Conservation (phyloP, 2,888 invertebrate genomes). For the Plebejus argus region DNA sequence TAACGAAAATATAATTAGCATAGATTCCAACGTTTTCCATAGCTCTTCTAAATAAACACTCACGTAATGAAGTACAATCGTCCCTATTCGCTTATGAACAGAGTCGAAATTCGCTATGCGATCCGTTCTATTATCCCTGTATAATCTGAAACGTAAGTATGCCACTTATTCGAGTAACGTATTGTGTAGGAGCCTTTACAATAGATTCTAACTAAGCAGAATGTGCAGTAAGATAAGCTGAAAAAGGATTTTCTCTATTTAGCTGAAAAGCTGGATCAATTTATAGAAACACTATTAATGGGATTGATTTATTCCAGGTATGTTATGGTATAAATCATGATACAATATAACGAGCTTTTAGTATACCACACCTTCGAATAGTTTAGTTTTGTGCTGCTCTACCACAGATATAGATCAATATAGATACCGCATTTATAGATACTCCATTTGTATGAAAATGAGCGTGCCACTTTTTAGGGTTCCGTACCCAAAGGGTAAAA, state of each 20-base stretch:
- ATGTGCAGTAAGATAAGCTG: conserved; percentile 27
- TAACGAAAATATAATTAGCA: conserved; percentile 31
- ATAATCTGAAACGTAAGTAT: conserved; percentile 44
- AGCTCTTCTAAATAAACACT: conserved; percentile 29
- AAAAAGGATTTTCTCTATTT: neutral
- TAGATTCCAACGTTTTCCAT: conserved; percentile 31
- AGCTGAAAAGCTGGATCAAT: conserved; percentile 4
- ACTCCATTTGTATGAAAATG: too few relatives aligned
- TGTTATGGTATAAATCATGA: too few relatives aligned
- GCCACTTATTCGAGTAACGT: conserved; percentile 42
- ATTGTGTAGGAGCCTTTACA: conserved; percentile 40
- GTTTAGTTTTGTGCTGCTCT: too few relatives aligned
- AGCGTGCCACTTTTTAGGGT: too few relatives aligned
- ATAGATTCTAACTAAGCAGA: conserved; percentile 38
- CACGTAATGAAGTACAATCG: neutral
- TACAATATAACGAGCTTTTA: neutral
- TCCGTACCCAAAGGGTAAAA: too few relatives aligned
- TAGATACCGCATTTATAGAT: too few relatives aligned
- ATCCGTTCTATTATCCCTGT: conserved; percentile 38
- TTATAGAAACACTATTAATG: neutral
- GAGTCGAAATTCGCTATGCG: conserved; percentile 14
- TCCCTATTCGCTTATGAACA: neutral
- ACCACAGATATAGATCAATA: too few relatives aligned
- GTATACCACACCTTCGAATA: neutral
- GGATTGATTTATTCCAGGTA: neutral